Evolutionary conservation across 2,888 invertebrate species (phyloP).

Genomic region (Dolichopus griseipennis): DNA sequence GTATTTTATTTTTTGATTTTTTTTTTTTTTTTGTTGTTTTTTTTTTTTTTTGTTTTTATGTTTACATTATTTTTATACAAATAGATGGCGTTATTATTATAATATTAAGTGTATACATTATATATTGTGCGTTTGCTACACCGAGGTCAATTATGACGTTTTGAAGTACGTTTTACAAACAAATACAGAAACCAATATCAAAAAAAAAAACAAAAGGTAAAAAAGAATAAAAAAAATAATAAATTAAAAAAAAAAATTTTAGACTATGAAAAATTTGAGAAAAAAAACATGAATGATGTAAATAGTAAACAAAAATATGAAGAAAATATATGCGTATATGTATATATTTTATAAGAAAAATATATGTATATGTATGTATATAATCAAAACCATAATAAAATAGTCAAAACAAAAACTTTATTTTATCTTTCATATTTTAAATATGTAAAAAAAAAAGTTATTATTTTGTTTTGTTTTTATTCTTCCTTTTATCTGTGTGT

Average conservation of each 20-base stretch:
- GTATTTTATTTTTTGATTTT: too few relatives aligned
- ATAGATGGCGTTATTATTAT: background rate
- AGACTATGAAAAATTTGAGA: background rate
- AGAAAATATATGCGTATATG: too few relatives aligned
- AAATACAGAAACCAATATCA: background rate
- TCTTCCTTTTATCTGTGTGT: too few relatives aligned
- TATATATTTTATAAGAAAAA: too few relatives aligned
- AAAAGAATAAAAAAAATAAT: background rate
- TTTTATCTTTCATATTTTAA: too few relatives aligned
- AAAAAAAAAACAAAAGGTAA: background rate
- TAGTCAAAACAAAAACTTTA: too few relatives aligned
- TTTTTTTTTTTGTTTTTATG: background rate
- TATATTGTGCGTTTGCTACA: background rate
- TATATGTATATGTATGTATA: too few relatives aligned
- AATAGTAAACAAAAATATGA: background rate
- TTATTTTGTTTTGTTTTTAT: too few relatives aligned
- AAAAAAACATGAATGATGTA: background rate
- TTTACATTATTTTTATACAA: background rate
- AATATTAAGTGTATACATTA: background rate
- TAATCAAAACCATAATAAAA: too few relatives aligned
- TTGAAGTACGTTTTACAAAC: background rate
- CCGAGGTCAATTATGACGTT: slow-evolving; percentile 11
- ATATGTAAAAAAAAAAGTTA: too few relatives aligned
- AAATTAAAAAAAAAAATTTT: background rate
- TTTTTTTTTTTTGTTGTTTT: too few relatives aligned